Evolutionary conservation across 1,140 invertebrate genomes (phyloP), one percentile per base, ranked within the genome.

Genomic region (Brachionus plicatilis): DNA sequence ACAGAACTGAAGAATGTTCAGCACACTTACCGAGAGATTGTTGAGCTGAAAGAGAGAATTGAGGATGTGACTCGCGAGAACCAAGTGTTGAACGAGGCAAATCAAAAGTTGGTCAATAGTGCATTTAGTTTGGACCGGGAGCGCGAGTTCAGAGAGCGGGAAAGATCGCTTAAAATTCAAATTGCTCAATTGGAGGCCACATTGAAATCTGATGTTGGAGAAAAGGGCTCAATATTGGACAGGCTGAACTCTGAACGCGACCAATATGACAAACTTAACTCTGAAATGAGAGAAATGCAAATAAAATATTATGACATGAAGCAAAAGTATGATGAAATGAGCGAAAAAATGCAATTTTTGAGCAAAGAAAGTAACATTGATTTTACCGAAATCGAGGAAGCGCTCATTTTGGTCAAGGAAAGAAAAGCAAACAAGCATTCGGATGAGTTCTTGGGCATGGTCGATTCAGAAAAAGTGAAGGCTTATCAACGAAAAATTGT

Each of bases 121-220:
- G 89, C 89, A 9, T 88, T 91, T 87, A 88, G 90, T 86, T 76
- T 89, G 24, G 90, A 91, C 84, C 86, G 89, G 85, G 90, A 91
- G 85, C 68, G 88, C 79, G 88, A 90, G 78, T 90, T 89, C 89
- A 76, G 88, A 45, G 88, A 90, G 85, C 85, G 87, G 84, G 89
- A 91, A 87, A 88, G 88, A 85, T 86, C 88, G 6, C 86, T 91
- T 0, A 90, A 89, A 85, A 87, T 90, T 20, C 89, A 91, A 87
- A 90, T 91, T 12, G 87, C 89, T 24, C 90, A 91, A 86, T 85
- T 91, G 47, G 90, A 91, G 79, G 88, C 89, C 11, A 90, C 90
- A 65, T 79, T 91, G 6, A 90, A 90, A 85, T 86, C 89, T 14
- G 90, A 91, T 86, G 87, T 90, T 8, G 89, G 89, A 24, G 90